Conservation (phyloP, 2,888 invertebrate species). For the Periphyllus acericola region DNA sequence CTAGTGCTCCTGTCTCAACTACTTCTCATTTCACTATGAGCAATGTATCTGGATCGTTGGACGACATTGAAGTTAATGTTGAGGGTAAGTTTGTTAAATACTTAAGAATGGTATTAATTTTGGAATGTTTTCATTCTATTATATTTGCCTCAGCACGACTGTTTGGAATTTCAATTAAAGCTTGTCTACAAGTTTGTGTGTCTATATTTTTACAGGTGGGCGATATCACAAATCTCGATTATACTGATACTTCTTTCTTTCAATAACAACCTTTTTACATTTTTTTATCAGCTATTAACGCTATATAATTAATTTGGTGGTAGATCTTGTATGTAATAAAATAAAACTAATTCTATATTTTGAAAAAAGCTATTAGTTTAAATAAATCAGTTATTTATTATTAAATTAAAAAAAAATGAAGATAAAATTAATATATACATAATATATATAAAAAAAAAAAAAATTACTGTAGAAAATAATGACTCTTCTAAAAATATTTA, state of each 20-base stretch:
- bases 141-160: constrained; percentile 49
- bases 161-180: constrained; percentile 52
- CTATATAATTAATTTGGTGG: constrained; percentile 58
- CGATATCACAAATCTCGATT: constrained; percentile 65
- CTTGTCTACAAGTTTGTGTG: constrained; percentile 59
- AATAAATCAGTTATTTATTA: background rate
- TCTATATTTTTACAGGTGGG: constrained; percentile 65
- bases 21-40: constrained; percentile 71
- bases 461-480: background rate
- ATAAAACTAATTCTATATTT: constrained; percentile 14
- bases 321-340: constrained; percentile 22
- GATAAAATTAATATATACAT: background rate
- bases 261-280: constrained; percentile 58
- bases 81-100: constrained; percentile 77
- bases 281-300: constrained; percentile 60
- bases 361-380: background rate
- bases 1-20: constrained; percentile 70
- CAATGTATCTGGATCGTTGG: constrained; percentile 80
- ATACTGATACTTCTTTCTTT: constrained; percentile 64
- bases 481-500: background rate
- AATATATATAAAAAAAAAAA: background rate
- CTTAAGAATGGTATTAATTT: constrained; percentile 1
- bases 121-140: constrained; percentile 47
- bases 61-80: constrained; percentile 95
- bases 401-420: too few species aligned